These are phyloP conservation scores for Entomobrya multifasciata DNA, from an alignment of 2,888 invertebrate species.

Conservation along the genomic window DNA sequence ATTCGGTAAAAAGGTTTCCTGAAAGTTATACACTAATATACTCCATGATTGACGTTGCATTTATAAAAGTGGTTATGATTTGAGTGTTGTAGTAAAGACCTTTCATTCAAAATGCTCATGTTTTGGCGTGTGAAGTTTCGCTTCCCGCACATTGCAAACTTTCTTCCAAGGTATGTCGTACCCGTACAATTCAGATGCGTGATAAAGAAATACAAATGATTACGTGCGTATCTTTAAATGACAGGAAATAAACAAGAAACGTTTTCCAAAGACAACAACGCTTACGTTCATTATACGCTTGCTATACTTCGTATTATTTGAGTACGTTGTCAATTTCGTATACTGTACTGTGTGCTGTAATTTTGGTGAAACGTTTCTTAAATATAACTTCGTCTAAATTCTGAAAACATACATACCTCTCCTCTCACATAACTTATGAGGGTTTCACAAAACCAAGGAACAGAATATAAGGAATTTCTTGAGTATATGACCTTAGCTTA, in stretches of 20 bases:
- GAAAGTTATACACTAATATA: too few species aligned
- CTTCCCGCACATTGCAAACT: background rate
- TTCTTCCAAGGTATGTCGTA: too few species aligned
- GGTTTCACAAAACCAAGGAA: too few species aligned
- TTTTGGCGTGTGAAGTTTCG: background rate
- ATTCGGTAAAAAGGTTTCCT: too few species aligned
- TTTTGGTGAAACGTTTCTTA: background rate
- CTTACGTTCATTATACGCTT: background rate
- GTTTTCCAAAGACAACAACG: background rate
- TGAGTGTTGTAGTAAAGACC: slow-evolving; percentile 19
- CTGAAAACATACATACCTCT: background rate
- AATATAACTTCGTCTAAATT: background rate
- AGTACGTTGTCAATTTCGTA: slow-evolving; percentile 37
- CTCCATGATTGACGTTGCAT: too few species aligned
- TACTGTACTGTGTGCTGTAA: too few species aligned
- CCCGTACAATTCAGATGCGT: background rate
- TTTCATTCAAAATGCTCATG: slow-evolving; percentile 14
- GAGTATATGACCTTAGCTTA: too few species aligned
- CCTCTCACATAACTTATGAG: slow-evolving; percentile 13
- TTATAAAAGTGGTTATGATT: slow-evolving; percentile 21
- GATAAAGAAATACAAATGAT: background rate
- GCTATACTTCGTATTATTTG: background rate
- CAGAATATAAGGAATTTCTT: too few species aligned
- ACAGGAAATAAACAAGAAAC: background rate
- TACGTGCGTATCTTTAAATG: background rate